phyloP scores from a whole-genome alignment of 2,888 invertebrate species.

The Drosophila prolongata region DNA sequence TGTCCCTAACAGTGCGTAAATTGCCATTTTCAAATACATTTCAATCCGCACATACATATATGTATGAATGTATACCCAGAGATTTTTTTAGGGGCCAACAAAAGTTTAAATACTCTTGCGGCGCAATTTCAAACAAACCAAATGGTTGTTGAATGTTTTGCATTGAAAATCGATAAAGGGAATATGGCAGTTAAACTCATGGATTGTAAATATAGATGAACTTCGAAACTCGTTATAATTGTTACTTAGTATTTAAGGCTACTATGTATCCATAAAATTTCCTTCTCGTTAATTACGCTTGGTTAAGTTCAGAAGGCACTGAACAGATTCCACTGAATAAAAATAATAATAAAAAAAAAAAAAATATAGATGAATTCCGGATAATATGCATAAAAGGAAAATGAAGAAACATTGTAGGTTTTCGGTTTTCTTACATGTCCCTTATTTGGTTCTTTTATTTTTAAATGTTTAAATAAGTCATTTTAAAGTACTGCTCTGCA shows the following conservation, averaged over 20 bases:
- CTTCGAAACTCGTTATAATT: no score
- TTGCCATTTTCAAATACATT: conserved; percentile 77
- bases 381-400: background rate
- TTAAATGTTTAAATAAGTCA: no score
- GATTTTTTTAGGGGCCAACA: conserved; percentile 32
- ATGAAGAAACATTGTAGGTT: background rate
- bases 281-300: no score
- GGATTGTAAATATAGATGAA: conserved; percentile 14
- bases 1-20: conserved; percentile 73
- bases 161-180: conserved; percentile 23
- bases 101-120: conserved; percentile 46
- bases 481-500: no score
- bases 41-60: conserved; percentile 55
- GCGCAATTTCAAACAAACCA: conserved; percentile 23
- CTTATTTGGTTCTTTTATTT: background rate
- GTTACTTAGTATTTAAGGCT: no score
- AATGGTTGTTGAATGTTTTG: conserved; percentile 22
- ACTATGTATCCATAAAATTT: no score
- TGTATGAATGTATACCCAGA: conserved; percentile 4
- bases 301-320: no score
- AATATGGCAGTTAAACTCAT: conserved; percentile 18
- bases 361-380: conserved; percentile 13
- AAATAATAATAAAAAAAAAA: no score
- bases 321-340: no score
- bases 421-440: background rate